Base-by-base conservation (phyloP, 2,113 vertebrate species). In the Globicephala melas region DNA sequence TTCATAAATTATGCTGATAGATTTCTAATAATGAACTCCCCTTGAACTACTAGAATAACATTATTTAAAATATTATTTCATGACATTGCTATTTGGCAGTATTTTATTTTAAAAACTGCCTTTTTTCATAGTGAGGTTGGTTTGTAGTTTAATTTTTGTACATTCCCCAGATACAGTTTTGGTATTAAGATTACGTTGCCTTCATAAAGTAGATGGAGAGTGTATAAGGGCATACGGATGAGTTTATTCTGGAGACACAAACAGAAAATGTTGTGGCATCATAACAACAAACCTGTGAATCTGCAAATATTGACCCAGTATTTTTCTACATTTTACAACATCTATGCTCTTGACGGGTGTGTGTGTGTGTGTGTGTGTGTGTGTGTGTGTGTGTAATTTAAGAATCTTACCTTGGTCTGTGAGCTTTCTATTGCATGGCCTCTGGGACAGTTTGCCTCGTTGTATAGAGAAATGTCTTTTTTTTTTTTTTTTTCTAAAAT, bases 41-140 rank as follows among this genome's bases (percentile, higher is more conserved):
- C 55, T 79, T 76, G 23, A 81, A 84, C 17, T 71, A 82, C 10
- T 94, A 25, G n/a, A 92, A 84, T 90, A 95, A 70, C 0, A 50
- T 9, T 47, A 58, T 26, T 81, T 33, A 97, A 96, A 85, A 67
- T 80, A 67, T 65, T 89, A 53, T 68, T 91, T 96, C 10, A 63
- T 14, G 68, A 20, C 21, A 44, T 2, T 91, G 6, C 10, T 41
- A 76, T 91, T 77, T 70, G 6, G 28, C 80, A 53, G 33, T 10
- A 63, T 89, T 82, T 93, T 81, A 71, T 82, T 96, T 91, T 60
- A 41, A 76, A 85, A 80, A 3, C 44, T 89, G 23, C 17, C 4
- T 70, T 41, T 91, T 91, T 93, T 38, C n/a, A 91, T n/a, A 89
- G 36, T n/a, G 31, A 21, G 3, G 3, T n/a, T 80, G 18, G 2